Conservation (phyloP, 2,888 invertebrate genomes). For the Mythimna pallens region DNA sequence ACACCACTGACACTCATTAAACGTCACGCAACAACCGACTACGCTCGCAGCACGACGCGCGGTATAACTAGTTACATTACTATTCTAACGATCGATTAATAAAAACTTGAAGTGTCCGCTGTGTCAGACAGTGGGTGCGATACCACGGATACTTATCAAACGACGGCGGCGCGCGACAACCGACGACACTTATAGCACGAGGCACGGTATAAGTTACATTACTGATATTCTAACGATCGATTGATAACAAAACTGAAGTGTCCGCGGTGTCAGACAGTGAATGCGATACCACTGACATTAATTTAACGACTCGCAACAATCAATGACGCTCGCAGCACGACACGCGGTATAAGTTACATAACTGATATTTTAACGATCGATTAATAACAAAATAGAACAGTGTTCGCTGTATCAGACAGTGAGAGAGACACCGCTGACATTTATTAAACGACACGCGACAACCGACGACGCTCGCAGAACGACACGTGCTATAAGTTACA, state of each 20-base stretch:
- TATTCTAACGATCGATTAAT: too few relatives aligned
- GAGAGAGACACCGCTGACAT: conserved; percentile 72
- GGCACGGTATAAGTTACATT: conserved; percentile 10
- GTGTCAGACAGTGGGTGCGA: too few relatives aligned
- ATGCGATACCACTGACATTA: too few relatives aligned
- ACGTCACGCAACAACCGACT: conserved; percentile 77
- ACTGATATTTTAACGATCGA: not conserved
- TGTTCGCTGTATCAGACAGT: conserved; percentile 60
- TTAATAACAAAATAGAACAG: conserved; percentile 47
- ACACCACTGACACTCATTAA: conserved; percentile 79
- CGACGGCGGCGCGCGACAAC: too few relatives aligned
- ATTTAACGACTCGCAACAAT: too few relatives aligned
- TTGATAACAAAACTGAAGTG: too few relatives aligned
- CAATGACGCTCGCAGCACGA: too few relatives aligned
- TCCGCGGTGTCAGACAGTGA: too few relatives aligned
- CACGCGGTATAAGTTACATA: too few relatives aligned
- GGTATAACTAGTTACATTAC: too few relatives aligned
- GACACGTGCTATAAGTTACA: conserved; percentile 22
- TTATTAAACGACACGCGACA: conserved; percentile 69
- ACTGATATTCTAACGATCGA: not conserved
- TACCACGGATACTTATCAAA: too few relatives aligned
- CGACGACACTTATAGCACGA: conserved; percentile 61
- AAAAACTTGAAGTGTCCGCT: too few relatives aligned
- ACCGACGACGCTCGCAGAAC: conserved; percentile 70
- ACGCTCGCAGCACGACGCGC: conserved; percentile 65